A percentile compares a stretch with the other conserved stretches of the same genome.
Conservation (phyloP, 2,888 invertebrate species). For the Pomacea canaliculata region DNA sequence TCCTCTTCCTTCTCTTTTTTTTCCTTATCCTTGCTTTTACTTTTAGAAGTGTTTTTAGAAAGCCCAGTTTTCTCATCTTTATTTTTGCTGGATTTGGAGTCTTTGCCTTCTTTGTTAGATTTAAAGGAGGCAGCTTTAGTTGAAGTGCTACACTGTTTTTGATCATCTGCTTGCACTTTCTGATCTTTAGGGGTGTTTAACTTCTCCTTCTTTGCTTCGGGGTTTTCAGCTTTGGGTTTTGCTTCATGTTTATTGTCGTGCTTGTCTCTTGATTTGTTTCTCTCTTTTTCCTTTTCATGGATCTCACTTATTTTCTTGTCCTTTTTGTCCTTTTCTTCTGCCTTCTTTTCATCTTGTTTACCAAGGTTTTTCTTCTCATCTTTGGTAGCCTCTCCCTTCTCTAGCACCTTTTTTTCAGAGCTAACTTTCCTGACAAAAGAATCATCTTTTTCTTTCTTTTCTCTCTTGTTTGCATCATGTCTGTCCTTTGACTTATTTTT, state of each 20-base stretch:
- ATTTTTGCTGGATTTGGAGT: constrained; percentile 8
- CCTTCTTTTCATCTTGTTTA: constrained; percentile 2
- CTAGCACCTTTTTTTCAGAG: constrained; percentile 8
- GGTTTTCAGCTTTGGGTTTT: constrained; percentile 18
- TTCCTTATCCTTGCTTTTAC: constrained; percentile 5
- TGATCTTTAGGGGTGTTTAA: neutral
- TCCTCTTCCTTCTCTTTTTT: constrained; percentile 15
- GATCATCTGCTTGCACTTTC: constrained; percentile 1
- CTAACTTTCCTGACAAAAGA: constrained; percentile 4
- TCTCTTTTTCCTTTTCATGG: constrained; percentile 28
- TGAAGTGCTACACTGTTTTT: neutral
- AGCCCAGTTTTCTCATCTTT: constrained; percentile 1
- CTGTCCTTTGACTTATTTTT: constrained; percentile 27
- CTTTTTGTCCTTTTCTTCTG: constrained; percentile 26
- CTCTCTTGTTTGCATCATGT: constrained; percentile 29
- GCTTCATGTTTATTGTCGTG: constrained; percentile 18
- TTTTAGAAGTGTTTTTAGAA: neutral
- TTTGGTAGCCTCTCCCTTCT: constrained; percentile 9
- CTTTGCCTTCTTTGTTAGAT: constrained; percentile 5
- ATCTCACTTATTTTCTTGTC: constrained; percentile 26
- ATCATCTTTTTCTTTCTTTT: constrained; percentile 35
- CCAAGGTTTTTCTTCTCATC: neutral
- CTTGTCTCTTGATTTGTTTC: constrained; percentile 27
- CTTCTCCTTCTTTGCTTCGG: constrained; percentile 11
- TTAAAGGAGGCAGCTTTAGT: constrained; percentile 1